A percentile compares a stretch with the other conserved stretches of the same genome.
Evolutionary conservation across 2,888 invertebrate species (phyloP).

Genomic region (Eurois occulta): DNA sequence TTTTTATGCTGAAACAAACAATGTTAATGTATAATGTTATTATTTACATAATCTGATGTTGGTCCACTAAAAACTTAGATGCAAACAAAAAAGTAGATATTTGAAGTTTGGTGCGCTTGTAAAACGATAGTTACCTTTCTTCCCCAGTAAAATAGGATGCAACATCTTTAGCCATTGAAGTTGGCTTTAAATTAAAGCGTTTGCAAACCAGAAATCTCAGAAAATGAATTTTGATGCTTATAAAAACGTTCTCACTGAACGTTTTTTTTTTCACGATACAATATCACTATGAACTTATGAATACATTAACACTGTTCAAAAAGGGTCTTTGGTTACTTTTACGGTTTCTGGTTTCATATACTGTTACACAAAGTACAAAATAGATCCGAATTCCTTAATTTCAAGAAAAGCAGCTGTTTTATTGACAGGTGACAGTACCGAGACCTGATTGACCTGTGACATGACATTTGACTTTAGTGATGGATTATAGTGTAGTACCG

Average conservation of each 20-base stretch:
- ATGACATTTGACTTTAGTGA: neutral
- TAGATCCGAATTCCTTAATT: neutral
- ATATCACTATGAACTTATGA: neutral
- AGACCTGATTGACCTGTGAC: neutral
- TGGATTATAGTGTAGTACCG: neutral
- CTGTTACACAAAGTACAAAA: constrained; percentile 11
- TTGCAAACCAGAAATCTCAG: constrained; percentile 39
- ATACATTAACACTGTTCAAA: neutral
- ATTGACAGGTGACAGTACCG: constrained; percentile 12
- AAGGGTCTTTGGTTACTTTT: constrained; percentile 2
- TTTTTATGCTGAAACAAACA: constrained; percentile 76
- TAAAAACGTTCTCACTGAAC: neutral
- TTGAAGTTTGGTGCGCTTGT: neutral
- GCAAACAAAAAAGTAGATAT: neutral
- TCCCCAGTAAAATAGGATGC: constrained; percentile 66
- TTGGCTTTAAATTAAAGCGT: constrained; percentile 53
- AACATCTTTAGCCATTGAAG: constrained; percentile 72
- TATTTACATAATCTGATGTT: neutral
- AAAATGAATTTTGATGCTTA: constrained; percentile 60
- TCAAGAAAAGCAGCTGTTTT: constrained; percentile 19
- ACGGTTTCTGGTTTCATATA: neutral
- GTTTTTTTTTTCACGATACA: neutral
- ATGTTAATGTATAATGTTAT: neutral
- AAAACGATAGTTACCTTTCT: constrained; percentile 68
- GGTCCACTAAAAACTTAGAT: neutral